These are phyloP conservation scores for Rhinolophus ferrumequinum DNA, from an alignment of 2,113 vertebrate genomes.

Conservation along the genomic window DNA sequence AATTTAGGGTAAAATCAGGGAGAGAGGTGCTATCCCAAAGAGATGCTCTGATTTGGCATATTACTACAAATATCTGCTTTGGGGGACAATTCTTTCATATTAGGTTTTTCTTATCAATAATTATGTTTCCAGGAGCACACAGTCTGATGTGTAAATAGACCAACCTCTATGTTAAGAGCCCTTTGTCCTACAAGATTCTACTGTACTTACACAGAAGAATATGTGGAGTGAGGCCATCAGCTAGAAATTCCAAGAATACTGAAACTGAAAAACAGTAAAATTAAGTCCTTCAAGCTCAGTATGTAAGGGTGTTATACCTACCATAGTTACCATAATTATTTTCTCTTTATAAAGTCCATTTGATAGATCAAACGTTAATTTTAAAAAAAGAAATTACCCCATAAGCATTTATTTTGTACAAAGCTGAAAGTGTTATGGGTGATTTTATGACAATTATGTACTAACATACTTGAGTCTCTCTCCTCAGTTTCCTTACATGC, in stretches of 20 bases:
- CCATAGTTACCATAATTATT: neutral
- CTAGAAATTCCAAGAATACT: conserved; percentile 4
- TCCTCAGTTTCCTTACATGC: neutral
- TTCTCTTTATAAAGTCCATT: neutral
- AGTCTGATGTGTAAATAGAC: neutral
- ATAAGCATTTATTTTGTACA: neutral
- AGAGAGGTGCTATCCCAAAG: neutral
- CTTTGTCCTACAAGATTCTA: neutral
- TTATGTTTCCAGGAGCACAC: neutral
- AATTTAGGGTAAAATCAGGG: neutral
- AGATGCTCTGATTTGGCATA: neutral
- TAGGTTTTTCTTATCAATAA: neutral
- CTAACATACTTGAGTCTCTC: neutral
- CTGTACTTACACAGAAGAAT: neutral
- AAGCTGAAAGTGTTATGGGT: neutral
- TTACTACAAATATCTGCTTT: neutral
- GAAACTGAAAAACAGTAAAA: neutral
- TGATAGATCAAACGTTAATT: neutral
- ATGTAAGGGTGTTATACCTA: neutral
- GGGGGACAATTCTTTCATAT: neutral
- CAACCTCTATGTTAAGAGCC: neutral
- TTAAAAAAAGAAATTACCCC: neutral
- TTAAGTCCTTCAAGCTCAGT: neutral
- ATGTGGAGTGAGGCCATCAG: neutral
- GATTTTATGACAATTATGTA: conserved; percentile 15